Evolutionary conservation across 2,888 invertebrate species (phyloP).

Genomic region (Amphipyra berbera): DNA sequence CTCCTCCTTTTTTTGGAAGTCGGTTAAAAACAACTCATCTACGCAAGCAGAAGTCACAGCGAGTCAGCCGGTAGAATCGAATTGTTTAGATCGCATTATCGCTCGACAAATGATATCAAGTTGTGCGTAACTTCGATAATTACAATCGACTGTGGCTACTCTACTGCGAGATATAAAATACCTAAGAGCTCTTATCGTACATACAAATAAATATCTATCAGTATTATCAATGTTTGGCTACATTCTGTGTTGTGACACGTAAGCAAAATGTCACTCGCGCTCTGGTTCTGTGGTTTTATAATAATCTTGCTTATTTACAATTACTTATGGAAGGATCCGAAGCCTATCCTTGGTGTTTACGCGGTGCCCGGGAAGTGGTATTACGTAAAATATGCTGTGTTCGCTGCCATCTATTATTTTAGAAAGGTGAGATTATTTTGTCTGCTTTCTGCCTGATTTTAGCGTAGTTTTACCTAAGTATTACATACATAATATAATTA

Average conservation of each 20-base stretch:
- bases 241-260: conserved; percentile 28
- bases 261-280: conserved; percentile 57
- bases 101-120: no score
- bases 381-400: conserved; percentile 90
- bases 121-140: no score
- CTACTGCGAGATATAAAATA: neutral
- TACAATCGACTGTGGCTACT: neutral
- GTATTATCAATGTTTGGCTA: conserved; percentile 29
- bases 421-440: conserved; percentile 83
- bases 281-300: conserved; percentile 54
- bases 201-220: conserved; percentile 20
- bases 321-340: conserved; percentile 74
- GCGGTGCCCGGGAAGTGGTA: conserved; percentile 91
- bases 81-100: no score
- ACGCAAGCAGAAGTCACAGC: no score
- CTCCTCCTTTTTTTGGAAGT: no score
- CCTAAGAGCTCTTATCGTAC: conserved; percentile 37
- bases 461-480: no score
- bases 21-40: no score
- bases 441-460: neutral
- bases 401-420: conserved; percentile 87
- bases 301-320: conserved; percentile 69
- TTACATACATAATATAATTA: no score
- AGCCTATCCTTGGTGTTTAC: conserved; percentile 91
- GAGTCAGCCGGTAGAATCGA: no score